Conservation (phyloP, 2,888 invertebrate genomes). For the Conchocele bisecta region DNA sequence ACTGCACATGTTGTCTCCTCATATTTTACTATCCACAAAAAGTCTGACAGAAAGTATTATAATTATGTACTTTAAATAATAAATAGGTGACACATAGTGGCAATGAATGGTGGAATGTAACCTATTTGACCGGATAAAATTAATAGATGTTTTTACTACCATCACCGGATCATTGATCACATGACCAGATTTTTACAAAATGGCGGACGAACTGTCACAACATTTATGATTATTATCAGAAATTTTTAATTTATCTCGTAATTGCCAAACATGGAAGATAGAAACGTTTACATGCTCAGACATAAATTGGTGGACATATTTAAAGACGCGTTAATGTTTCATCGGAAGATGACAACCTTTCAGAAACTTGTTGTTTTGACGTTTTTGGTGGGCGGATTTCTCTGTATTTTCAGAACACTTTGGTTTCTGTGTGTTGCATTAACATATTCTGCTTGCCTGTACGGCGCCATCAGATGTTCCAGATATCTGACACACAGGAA, state of each 20-base stretch:
- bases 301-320: slow-evolving; percentile 20
- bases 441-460: slow-evolving; percentile 32
- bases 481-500: no score
- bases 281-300: not conserved
- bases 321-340: slow-evolving; percentile 48
- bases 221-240: slow-evolving; percentile 26
- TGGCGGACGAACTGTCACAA: slow-evolving; percentile 38
- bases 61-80: no score
- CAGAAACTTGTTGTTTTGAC: slow-evolving; percentile 56
- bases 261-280: slow-evolving; percentile 15
- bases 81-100: no score
- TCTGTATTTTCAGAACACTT: slow-evolving; percentile 33
- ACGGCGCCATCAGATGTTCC: no score
- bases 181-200: slow-evolving; percentile 54
- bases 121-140: no score
- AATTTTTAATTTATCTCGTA: not conserved
- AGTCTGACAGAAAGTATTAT: no score
- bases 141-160: no score
- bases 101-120: no score
- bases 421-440: slow-evolving; percentile 20
- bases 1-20: no score
- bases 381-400: slow-evolving; percentile 44
- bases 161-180: no score
- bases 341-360: slow-evolving; percentile 60
- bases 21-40: no score